A percentile compares a stretch with the other conserved stretches of the same genome.
Evolutionary conservation across 2,888 invertebrate species (phyloP).

Genomic region (Lasioglossum pauxillum): DNA sequence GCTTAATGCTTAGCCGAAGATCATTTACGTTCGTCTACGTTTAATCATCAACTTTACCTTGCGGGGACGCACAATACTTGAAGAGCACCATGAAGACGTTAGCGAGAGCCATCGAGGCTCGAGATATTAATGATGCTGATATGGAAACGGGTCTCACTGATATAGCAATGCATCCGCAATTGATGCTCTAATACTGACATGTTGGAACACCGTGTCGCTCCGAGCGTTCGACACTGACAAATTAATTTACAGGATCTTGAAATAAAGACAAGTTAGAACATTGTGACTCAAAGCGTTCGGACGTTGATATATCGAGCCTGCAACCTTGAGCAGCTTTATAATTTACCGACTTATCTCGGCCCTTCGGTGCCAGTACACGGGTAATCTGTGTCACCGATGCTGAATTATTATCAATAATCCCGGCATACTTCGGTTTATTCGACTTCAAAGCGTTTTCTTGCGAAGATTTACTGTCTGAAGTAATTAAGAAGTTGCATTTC

Average conservation of each 20-base stretch:
- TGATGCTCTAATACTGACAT: neutral
- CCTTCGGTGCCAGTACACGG: neutral
- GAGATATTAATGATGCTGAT: slow-evolving; percentile 28
- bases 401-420: slow-evolving; percentile 10
- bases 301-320: neutral
- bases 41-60: neutral
- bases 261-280: neutral
- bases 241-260: slow-evolving; percentile 19
- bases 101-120: neutral
- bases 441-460: neutral
- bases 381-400: neutral
- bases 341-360: neutral
- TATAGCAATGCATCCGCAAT: neutral
- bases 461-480: neutral
- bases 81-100: slow-evolving; percentile 8
- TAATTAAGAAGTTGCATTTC: neutral
- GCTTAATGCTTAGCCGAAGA: neutral
- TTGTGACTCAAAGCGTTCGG: neutral
- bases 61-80: slow-evolving; percentile 3
- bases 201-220: neutral
- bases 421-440: neutral
- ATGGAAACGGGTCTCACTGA: slow-evolving; percentile 15
- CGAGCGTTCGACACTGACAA: slow-evolving; percentile 1
- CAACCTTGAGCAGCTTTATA: neutral
- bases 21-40: neutral